Conservation (phyloP, 2,888 invertebrate genomes). For the Nezara viridula region DNA sequence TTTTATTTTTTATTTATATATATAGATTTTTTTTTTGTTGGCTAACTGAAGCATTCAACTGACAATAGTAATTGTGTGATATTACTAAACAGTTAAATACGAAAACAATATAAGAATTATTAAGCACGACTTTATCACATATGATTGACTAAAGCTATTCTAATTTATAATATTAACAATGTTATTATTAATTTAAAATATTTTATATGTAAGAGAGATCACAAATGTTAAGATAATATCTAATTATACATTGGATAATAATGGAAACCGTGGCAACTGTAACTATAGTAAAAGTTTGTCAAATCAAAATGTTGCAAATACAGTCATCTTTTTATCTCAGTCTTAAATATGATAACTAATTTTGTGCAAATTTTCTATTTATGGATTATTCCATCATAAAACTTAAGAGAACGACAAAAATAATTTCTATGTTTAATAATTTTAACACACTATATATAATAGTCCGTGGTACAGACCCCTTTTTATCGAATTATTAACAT, state of each 20-base stretch:
- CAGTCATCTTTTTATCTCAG: not conserved
- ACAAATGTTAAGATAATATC: slow-evolving; percentile 13
- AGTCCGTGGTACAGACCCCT: too few relatives aligned
- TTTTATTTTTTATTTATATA: not conserved
- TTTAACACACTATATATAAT: not conserved
- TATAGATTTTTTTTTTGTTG: not conserved
- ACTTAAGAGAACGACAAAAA: not conserved
- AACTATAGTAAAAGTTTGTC: not conserved
- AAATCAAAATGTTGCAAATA: not conserved
- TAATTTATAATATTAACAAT: slow-evolving; percentile 25
- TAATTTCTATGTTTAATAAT: not conserved
- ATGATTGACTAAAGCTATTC: slow-evolving; percentile 22
- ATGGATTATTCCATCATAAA: not conserved
- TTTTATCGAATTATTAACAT: too few relatives aligned
- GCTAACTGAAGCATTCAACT: not conserved
- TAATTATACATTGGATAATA: slow-evolving; percentile 31
- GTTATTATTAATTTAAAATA: slow-evolving; percentile 11
- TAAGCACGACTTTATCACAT: slow-evolving; percentile 42
- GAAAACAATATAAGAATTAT: not conserved
- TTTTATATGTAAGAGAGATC: slow-evolving; percentile 31
- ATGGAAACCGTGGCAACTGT: not conserved
- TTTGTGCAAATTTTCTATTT: not conserved
- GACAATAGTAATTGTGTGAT: not conserved
- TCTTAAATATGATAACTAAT: not conserved
- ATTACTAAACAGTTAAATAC: not conserved